Base-by-base conservation (phyloP, 2,888 invertebrate genomes). In the Dasysyrphus albostriatus region DNA sequence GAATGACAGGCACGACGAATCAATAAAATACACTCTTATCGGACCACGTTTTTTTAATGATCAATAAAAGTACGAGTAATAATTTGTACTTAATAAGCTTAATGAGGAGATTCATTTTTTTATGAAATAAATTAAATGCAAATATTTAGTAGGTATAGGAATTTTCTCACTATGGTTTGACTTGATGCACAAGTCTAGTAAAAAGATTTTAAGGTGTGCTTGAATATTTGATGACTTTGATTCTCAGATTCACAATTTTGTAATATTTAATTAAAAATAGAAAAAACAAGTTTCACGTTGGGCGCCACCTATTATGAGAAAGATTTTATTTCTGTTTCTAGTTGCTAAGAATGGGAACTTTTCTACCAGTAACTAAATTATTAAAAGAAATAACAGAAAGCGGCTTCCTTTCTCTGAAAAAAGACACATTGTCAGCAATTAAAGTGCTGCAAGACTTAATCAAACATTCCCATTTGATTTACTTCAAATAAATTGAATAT, bases 71-170 rank as follows among this genome's bases (percentile, higher is more conserved):
- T 29, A 69, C 69, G 34, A 51, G 54, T 54, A 54, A 54, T 69
- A 39, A 69, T 54, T 69, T 69, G 69, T 69, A 69, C 69, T 69
- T 69, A 69, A 39, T 54, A 54, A 69, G 54, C 69, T 69, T 54
- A 69, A 69, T 69, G 54, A 29, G 69, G 10, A 39, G 10, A 39
- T 42, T 39, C n/a, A 39, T 54, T 42, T n/a, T n/a, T n/a, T n/a
- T 39, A 24, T 49, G 5, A 39, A 69, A 51, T 24, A 42, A 54
- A 54, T 39, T 4, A 39, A 37, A 54, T 67, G 47, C 49, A 49
- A 67, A 44, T 63, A 44, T 19, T 12, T 42, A 7, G 5, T n/a
- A n/a, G n/a, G n/a, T 24, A 51, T 24, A 51, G 24, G 16, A 61
- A 42, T 0, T 47, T 16, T 47, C 2, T 67, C 56, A 0, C 12